Percentiles rank a stretch among this genome's conserved stretches.
Conservation (phyloP, 2,888 invertebrate genomes). For the Phengaris alcon region DNA sequence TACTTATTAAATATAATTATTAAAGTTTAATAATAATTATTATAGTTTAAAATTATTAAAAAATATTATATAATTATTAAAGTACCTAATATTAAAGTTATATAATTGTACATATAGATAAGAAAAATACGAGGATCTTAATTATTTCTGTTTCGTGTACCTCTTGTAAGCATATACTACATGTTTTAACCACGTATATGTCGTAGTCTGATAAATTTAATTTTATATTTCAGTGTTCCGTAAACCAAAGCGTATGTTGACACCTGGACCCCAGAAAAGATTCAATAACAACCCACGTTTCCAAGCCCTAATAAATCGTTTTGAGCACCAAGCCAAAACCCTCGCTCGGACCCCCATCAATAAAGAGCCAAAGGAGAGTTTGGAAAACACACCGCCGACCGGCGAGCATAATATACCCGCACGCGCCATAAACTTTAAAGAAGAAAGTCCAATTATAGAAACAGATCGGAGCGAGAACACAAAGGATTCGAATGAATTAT, state of each 20-base stretch:
- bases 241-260: conserved; percentile 71
- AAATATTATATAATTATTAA: too few relatives aligned
- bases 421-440: conserved; percentile 72
- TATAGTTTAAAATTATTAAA: too few relatives aligned
- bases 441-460: conserved; percentile 62
- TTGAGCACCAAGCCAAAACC: conserved; percentile 59
- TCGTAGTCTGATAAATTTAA: background rate
- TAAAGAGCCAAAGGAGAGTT: conserved; percentile 49
- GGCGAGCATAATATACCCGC: conserved; percentile 59
- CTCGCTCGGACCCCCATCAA: conserved; percentile 58
- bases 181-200: too few relatives aligned
- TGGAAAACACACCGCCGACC: conserved; percentile 62
- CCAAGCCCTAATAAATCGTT: conserved; percentile 70
- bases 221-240: conserved; percentile 54
- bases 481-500: conserved; percentile 64
- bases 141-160: too few relatives aligned
- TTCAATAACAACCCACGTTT: conserved; percentile 64
- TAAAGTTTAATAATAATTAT: too few relatives aligned
- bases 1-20: too few relatives aligned
- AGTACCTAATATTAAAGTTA: too few relatives aligned
- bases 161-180: too few relatives aligned
- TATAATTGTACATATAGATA: too few relatives aligned
- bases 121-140: too few relatives aligned
- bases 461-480: conserved; percentile 45
- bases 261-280: conserved; percentile 67